Evolutionary conservation across 2,888 invertebrate species (phyloP).

Genomic region (Thalpophila matura): DNA sequence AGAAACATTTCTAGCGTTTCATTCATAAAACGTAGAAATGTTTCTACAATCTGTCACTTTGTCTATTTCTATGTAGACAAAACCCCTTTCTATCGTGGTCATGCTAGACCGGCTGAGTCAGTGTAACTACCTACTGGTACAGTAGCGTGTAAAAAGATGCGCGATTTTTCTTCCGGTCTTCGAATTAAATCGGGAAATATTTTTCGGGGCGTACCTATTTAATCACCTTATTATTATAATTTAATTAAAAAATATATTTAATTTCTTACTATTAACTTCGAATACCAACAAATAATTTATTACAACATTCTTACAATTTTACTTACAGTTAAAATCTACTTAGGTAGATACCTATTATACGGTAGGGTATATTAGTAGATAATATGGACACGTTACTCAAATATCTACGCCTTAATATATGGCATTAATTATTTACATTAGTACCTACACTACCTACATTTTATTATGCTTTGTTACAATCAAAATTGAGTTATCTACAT

Average conservation of each 20-base stretch:
- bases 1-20: too few relatives aligned
- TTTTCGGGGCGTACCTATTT: too few relatives aligned
- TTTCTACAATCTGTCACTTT: too few relatives aligned
- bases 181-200: too few relatives aligned
- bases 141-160: not conserved
- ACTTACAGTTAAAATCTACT: slow-evolving; percentile 16
- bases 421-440: slow-evolving; percentile 50
- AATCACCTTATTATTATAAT: slow-evolving; percentile 41
- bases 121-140: too few relatives aligned
- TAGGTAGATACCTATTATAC: too few relatives aligned
- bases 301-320: slow-evolving; percentile 27
- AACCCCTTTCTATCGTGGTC: too few relatives aligned
- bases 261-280: slow-evolving; percentile 25
- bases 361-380: slow-evolving; percentile 9
- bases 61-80: too few relatives aligned
- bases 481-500: slow-evolving; percentile 1
- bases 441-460: slow-evolving; percentile 1
- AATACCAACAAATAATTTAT: slow-evolving; percentile 58
- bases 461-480: not conserved
- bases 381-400: slow-evolving; percentile 52
- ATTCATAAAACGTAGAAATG: too few relatives aligned
- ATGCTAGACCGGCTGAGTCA: too few relatives aligned
- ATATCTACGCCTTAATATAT: slow-evolving; percentile 48
- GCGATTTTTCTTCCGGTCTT: too few relatives aligned
- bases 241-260: slow-evolving; percentile 24